phyloP scores from a whole-genome alignment of 2,113 vertebrate genomes.

The Sphyrna mokarran region DNA sequence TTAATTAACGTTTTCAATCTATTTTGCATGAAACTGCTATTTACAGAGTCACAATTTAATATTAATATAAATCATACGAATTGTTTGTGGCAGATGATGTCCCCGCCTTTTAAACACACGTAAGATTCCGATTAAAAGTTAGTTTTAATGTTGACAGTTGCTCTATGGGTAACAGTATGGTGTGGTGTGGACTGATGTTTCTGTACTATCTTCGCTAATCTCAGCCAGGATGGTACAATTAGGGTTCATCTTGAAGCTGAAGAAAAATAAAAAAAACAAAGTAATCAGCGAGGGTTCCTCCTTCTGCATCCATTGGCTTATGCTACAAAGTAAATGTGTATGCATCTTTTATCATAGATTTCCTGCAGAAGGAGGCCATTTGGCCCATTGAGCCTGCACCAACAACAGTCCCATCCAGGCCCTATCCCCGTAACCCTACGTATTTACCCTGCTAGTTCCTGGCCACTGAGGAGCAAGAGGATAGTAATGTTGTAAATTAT shows the following conservation, averaged over 20 bases:
- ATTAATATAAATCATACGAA: background rate
- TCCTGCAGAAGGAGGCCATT: no score
- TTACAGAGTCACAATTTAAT: background rate
- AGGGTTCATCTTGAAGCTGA: background rate
- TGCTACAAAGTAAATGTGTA: background rate
- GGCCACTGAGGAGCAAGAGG: background rate
- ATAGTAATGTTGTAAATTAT: background rate
- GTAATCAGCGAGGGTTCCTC: background rate
- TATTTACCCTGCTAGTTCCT: no score
- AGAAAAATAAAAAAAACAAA: background rate
- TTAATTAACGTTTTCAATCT: background rate
- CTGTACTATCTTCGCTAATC: background rate
- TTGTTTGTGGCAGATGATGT: background rate
- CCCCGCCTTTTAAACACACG: background rate
- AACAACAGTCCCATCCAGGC: no score
- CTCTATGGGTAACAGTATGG: no score
- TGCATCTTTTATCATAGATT: no score
- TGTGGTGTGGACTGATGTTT: background rate
- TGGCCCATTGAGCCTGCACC: no score
- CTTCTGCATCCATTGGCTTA: background rate
- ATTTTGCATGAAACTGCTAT: background rate
- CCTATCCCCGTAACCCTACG: no score
- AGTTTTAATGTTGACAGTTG: background rate
- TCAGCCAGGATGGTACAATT: background rate
- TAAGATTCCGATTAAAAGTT: background rate